Conservation (phyloP, 2,113 vertebrate genomes). For the Macrotis lagotis region DNA sequence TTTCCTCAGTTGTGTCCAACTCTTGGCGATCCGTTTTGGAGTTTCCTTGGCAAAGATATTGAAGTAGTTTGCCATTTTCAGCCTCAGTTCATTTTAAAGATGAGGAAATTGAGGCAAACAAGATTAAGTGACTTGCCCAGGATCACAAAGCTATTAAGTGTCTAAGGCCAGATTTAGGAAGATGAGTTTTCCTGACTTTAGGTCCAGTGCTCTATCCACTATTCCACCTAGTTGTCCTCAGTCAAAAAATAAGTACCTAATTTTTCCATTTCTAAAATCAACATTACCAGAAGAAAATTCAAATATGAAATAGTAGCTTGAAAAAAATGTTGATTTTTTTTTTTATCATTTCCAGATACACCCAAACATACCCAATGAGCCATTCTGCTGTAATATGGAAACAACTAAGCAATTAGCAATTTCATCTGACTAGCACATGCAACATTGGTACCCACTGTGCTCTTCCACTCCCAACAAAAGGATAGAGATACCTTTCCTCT, state of each 20-base stretch:
- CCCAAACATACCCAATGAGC: background rate
- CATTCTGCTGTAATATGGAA: background rate
- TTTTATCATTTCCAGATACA: background rate
- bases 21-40: background rate
- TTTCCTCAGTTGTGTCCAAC: background rate
- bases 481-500: background rate
- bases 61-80: background rate
- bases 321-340: background rate
- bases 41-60: background rate
- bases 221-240: too few relatives aligned
- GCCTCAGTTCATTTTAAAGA: background rate
- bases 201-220: background rate
- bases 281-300: background rate
- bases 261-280: conserved; percentile 20
- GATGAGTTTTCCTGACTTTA: background rate
- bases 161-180: background rate
- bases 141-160: background rate
- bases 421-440: background rate
- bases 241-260: background rate
- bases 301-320: background rate
- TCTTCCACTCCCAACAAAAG: background rate
- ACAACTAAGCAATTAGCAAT: background rate
- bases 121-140: background rate
- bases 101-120: background rate
- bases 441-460: background rate